Evolutionary conservation across 2,113 vertebrate genomes (phyloP), one percentile per base, ranked within the genome.

Genomic region (Aptenodytes forsteri): DNA sequence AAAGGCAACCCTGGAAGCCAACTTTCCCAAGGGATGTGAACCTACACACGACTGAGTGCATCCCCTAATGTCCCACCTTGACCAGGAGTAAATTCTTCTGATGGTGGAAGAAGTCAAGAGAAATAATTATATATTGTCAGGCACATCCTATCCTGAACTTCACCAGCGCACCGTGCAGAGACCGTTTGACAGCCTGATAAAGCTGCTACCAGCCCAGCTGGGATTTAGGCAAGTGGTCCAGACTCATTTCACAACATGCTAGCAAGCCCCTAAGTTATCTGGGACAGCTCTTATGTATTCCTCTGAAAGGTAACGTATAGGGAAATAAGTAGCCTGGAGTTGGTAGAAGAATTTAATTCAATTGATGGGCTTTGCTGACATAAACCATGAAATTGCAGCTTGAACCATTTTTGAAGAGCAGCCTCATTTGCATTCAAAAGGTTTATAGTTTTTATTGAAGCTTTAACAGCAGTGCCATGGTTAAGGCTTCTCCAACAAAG

Each of bases 381-480:
- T 59, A 92, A 93, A 83, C 56, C 83, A 94, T 69, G 83, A 92
- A 95, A 95, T 11, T 93, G 94, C 25, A 94, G 61, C 61, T 95
- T 62, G 52, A 91, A 94, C 40, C n/a, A 32, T 27, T 97, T 97
- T 81, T 94, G 83, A 97, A 93, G 9, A 91, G 70, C 77, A 82
- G 77, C 77, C 77, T 95, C 73, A 50, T 92, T 94, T 55, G 91
- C 65, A 78, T 67, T 93, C 67, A 89, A 83, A 36, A 82, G 14
- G 46, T 62, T 97, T 86, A 52, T 18, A 38, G 69, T 29, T 94
- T 95, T 81, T 94, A 93, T 15, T 46, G 32, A 77, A 13, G 30
- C 29, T 54, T 79, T 89, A 82, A 83, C 26, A 75, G 65, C 30
- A 80, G 21, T 36, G 44, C 59, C 30, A 50, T 15, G 56, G n/a